phyloP scores from a whole-genome alignment of 2,888 invertebrate species.

The Arctia plantaginis region DNA sequence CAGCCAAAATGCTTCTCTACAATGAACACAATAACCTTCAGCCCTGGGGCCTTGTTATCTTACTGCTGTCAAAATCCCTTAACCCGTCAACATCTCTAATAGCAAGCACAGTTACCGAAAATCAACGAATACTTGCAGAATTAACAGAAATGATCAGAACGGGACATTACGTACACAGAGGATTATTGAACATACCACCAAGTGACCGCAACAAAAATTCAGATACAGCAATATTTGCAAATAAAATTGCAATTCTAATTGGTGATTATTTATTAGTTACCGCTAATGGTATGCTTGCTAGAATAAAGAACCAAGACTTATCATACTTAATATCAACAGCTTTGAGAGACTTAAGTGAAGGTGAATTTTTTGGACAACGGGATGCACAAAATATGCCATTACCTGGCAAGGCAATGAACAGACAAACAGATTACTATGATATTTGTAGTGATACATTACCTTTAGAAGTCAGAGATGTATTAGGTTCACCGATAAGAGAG shows the following conservation, averaged over 20 bases:
- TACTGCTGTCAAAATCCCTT: constrained; percentile 92
- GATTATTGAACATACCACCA: constrained; percentile 75
- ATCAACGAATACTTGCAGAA: constrained; percentile 85
- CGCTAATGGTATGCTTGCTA: constrained; percentile 92
- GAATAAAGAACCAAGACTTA: constrained; percentile 89
- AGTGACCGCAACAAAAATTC: constrained; percentile 84
- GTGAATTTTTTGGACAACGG: constrained; percentile 92
- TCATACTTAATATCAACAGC: constrained; percentile 94
- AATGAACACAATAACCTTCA: constrained; percentile 94
- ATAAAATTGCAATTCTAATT: constrained; percentile 94
- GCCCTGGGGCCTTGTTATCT: constrained; percentile 93
- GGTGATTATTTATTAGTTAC: constrained; percentile 95
- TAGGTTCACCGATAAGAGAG: constrained; percentile 88
- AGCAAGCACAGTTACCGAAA: constrained; percentile 85
- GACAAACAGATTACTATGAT: constrained; percentile 59
- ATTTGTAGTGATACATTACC: constrained; percentile 75
- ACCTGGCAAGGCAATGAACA: constrained; percentile 86
- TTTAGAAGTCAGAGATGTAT: constrained; percentile 69
- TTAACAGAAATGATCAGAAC: constrained; percentile 96
- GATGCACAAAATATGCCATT: constrained; percentile 91
- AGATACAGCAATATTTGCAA: constrained; percentile 93
- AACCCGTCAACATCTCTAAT: constrained; percentile 86
- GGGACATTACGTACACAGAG: constrained; percentile 93
- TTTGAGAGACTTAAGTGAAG: constrained; percentile 92
- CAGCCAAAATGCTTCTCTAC: constrained; percentile 93